Base-by-base conservation (phyloP, 2,888 invertebrate genomes). In the Phytoseiulus persimilis region DNA sequence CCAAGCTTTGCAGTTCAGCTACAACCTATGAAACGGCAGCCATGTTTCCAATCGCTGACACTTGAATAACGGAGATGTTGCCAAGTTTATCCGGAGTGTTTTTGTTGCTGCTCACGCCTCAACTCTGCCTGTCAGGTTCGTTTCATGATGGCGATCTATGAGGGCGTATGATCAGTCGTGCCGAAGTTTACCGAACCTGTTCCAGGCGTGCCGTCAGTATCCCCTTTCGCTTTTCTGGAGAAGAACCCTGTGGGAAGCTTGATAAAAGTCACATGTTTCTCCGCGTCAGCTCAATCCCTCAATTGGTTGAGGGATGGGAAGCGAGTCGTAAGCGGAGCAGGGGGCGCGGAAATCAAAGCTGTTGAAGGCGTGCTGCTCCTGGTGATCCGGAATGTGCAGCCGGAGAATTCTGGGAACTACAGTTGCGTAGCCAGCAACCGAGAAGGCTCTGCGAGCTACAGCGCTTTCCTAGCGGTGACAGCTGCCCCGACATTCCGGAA, bases 381-480 rank as follows among this genome's bases (percentile, higher is more conserved):
- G 45, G 32, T 45, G 11, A 87, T 87, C 33, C 39, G 33, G 87
- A 33, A 87, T n/a, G 32, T 87, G 5, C 31, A 87, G 28, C 39
- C 33, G 45, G 87, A 87, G 14, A 65, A 65, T 18, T n/a, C 87
- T 39, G 87, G 87, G 5, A 87, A 87, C 87, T 87, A 87, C 31
- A 87, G 39, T 6, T 87, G 87, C 45, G 32, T 32, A 14, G 87
- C 87, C 32, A 6, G 45, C 14, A 87, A 87, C 33, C 65, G 5
- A 31, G 28, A 33, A 9, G 87, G 87, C 31, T 33, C 87, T 33
- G 45, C n/a, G n/a, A 87, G 39, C 33, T 87, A n/a, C n/a, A 87
- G 87, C 23, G 87, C 87, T 0, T 33, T 87, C 33, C 45, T 87
- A 28, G 39, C 32, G 0, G 87, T 87, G 45, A 87, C 45, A n/a